Evolutionary conservation across 2,113 vertebrate species (phyloP), one percentile per base, ranked within the genome.

Genomic region (Mustelus asterias): DNA sequence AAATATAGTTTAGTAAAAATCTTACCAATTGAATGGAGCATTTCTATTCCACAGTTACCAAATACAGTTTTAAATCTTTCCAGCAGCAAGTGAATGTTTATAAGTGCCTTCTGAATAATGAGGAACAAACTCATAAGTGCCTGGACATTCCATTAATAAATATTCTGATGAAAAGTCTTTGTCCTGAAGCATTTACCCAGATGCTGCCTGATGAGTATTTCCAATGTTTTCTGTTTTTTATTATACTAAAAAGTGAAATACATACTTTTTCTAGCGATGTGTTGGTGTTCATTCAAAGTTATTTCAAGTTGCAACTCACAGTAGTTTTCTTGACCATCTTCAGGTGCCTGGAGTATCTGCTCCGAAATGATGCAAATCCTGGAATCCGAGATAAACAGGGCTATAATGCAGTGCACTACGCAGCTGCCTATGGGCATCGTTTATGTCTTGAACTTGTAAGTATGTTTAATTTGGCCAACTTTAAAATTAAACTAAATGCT

Each of bases 281-380:
- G 37, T 37, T 93, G 18, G 1, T 67, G 33, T 92, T 65, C 58
- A 65, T 37, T 92, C 29, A 65, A 60, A 18, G 16, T 33, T 60
- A 90, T 90, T 63, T 63, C 29, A 90, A 90, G 33, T 70, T 95
- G 22, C 24, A 70, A 48, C 24, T 95, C 63, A 67, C 20, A n/a
- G 44, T 8, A 20, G 33, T 33, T 63, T 95, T 78, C 33, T 78
- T 93, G 16, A 78, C 95, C 33, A 94, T 95, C 65, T 67, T 22
- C 96, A 99, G 99, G 98, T 99, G 99, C 98, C 98, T 99, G 98
- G 99, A 99, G 98, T 99, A 99, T 97, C 98, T 99, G 97, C 96
- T 99, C 97, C 98, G 99, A 97, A 99, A 99, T 24, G 99, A 99
- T 97, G 99, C 99, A 96, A 99, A 99, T 97, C 99, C 99, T 33